Evolutionary conservation across 2,797 vertebrate genomes (phyloP).

Genomic region (Poecile montanus): DNA sequence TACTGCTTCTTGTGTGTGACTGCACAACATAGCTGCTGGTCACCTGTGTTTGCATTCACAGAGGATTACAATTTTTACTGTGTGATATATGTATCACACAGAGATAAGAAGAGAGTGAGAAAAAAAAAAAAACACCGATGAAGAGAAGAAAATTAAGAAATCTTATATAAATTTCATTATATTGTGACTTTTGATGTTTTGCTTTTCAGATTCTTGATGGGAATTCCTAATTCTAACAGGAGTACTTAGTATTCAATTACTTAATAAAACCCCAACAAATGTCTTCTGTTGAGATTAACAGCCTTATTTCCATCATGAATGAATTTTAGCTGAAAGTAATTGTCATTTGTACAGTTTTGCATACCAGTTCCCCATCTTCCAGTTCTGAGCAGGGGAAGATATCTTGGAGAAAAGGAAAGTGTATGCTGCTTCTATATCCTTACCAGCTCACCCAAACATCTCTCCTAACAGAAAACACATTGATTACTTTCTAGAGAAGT

Average conservation of each 20-base stretch:
- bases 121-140: background rate
- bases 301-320: background rate
- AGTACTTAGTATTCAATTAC: background rate
- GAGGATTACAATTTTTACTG: background rate
- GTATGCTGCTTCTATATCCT: background rate
- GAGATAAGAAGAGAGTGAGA: background rate
- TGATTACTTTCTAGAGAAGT: background rate
- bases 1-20: background rate
- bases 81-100: background rate
- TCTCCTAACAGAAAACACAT: background rate
- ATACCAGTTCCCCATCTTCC: background rate
- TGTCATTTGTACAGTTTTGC: background rate
- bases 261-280: rapidly evolving
- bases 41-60: background rate
- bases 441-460: background rate
- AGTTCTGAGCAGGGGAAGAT: background rate
- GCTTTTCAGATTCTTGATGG: background rate
- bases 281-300: background rate
- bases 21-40: background rate
- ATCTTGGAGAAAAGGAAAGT: background rate
- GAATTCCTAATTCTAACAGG: background rate
- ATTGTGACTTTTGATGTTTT: background rate
- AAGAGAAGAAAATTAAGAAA: background rate
- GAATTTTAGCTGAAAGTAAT: background rate
- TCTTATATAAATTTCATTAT: background rate